phyloP scores from a whole-genome alignment of 2,797 vertebrate species.

The Cyprinodon diabolis region DNA sequence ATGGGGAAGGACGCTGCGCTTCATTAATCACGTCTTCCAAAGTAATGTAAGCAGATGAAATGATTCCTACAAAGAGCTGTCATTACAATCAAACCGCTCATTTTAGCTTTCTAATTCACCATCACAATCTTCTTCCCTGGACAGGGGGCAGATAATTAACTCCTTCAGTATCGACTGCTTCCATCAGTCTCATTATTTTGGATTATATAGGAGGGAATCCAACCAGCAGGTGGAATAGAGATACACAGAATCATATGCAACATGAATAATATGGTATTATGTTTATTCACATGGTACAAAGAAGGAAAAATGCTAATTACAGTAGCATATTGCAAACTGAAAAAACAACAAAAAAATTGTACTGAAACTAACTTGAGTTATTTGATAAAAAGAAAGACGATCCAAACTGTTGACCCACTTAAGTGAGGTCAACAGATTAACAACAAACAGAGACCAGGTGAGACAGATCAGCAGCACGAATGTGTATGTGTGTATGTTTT shows the following conservation, averaged over 20 bases:
- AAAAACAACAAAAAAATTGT: too few relatives aligned
- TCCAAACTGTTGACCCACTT: too few relatives aligned
- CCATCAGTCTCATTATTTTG: background rate
- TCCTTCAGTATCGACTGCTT: conserved; percentile 34
- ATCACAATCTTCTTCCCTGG: conserved; percentile 74
- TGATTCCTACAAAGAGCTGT: conserved; percentile 92
- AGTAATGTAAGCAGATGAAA: conserved; percentile 95
- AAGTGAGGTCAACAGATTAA: too few relatives aligned
- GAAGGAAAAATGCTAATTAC: too few relatives aligned
- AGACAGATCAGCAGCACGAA: too few relatives aligned
- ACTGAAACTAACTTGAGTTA: too few relatives aligned
- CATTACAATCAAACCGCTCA: conserved; percentile 87
- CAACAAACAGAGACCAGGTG: too few relatives aligned
- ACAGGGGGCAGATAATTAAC: conserved; percentile 62
- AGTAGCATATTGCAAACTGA: too few relatives aligned
- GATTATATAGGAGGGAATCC: background rate
- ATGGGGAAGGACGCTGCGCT: conserved; percentile 87
- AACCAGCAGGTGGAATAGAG: background rate
- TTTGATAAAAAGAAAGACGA: too few relatives aligned
- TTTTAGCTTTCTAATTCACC: conserved; percentile 90
- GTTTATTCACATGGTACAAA: too few relatives aligned
- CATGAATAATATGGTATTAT: background rate
- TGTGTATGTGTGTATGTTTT: too few relatives aligned
- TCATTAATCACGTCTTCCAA: conserved; percentile 94
- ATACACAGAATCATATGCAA: background rate